Conservation (phyloP, 2,113 vertebrate genomes). For the Spilogale gracilis region DNA sequence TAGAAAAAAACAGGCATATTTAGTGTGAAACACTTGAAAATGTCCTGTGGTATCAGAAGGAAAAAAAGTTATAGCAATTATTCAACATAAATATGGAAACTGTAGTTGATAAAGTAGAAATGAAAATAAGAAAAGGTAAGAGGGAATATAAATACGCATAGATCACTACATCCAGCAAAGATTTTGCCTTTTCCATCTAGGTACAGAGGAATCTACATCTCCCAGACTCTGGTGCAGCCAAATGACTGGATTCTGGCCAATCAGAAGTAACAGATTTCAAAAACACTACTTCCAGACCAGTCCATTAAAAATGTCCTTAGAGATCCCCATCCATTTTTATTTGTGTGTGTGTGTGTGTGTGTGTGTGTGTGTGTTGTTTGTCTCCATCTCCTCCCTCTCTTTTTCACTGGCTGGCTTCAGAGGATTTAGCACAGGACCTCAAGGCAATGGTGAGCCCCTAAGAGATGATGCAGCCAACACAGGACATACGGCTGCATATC, state of each 20-base stretch:
- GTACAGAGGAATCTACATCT: neutral
- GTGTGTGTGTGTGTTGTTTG: neutral
- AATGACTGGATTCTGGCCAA: neutral
- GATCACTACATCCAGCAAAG: neutral
- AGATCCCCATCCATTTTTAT: neutral
- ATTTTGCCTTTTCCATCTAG: neutral
- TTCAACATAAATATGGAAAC: neutral
- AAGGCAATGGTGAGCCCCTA: neutral
- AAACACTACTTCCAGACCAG: neutral
- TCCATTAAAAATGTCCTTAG: neutral
- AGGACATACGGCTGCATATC: neutral
- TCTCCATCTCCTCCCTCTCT: neutral
- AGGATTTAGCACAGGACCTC: neutral
- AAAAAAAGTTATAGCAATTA: neutral
- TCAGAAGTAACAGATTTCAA: neutral
- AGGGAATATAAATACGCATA: neutral
- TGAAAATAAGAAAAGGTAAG: neutral
- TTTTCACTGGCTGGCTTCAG: neutral
- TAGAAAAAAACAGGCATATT: neutral
- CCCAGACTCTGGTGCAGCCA: neutral
- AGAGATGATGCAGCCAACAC: neutral
- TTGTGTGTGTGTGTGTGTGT: neutral
- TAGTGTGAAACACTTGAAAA: neutral
- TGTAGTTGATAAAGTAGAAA: neutral
- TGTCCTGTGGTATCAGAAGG: neutral